These are phyloP conservation scores for Hypena proboscidalis DNA, from an alignment of 2,888 invertebrate genomes.

Conservation along the genomic window DNA sequence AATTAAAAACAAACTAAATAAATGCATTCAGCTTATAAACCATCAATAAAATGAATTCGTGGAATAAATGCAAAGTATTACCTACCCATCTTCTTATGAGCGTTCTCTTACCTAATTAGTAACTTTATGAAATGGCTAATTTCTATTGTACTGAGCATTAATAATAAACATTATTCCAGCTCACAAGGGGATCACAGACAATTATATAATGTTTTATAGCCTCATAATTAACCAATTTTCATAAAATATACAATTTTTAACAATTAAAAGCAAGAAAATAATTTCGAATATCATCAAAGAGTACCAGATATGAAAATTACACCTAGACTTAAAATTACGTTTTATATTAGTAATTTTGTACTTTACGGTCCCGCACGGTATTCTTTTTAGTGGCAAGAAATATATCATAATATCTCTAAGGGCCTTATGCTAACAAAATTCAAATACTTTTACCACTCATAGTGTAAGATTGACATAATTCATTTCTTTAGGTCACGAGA, in stretches of 20 bases:
- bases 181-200: conserved; percentile 53
- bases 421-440: conserved; percentile 50
- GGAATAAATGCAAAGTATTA: too few relatives aligned
- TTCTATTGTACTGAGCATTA: conserved; percentile 1
- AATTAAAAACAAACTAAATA: not conserved
- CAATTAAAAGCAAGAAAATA: conserved; percentile 25
- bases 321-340: conserved; percentile 31
- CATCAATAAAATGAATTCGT: too few relatives aligned
- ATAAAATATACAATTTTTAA: conserved; percentile 20
- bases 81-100: too few relatives aligned
- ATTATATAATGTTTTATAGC: conserved; percentile 45
- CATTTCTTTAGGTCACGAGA: conserved; percentile 74
- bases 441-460: conserved; percentile 55
- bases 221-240: conserved; percentile 44
- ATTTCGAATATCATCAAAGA: conserved; percentile 12
- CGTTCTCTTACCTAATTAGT: too few relatives aligned
- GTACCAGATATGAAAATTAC: conserved; percentile 13
- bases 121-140: too few relatives aligned
- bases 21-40: too few relatives aligned
- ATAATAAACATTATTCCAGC: conserved; percentile 37
- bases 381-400: conserved; percentile 46
- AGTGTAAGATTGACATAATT: conserved; percentile 73
- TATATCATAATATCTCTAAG: conserved; percentile 39
- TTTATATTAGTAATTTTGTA: conserved; percentile 62
- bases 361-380: conserved; percentile 56